Conservation (phyloP, 2,113 vertebrate species). For the Syngnathus floridae region DNA sequence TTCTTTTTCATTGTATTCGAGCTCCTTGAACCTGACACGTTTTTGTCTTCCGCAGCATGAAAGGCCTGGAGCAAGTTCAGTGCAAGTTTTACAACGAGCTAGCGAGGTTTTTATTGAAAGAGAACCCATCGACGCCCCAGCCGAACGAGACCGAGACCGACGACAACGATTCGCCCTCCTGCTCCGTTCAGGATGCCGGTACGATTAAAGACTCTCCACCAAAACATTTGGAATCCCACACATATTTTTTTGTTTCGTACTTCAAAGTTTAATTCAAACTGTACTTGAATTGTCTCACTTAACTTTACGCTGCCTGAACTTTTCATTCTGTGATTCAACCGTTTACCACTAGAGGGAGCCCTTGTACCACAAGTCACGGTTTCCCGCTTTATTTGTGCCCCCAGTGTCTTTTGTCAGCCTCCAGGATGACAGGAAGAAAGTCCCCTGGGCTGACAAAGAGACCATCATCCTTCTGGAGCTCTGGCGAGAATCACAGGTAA, state of each 20-base stretch:
- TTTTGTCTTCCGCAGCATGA: conserved; percentile 29
- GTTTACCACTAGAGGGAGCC: too few species aligned
- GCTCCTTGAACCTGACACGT: background rate
- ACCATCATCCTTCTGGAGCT: conserved; percentile 68
- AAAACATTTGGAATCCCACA: background rate
- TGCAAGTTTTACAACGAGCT: conserved; percentile 69
- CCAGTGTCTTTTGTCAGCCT: conserved; percentile 46
- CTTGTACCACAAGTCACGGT: too few species aligned
- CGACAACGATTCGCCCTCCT: conserved; percentile 36
- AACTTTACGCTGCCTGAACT: too few species aligned
- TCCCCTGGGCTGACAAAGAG: conserved; percentile 68
- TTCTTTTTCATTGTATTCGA: background rate
- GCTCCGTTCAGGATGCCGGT: conserved; percentile 50
- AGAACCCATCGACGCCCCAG: conserved; percentile 30
- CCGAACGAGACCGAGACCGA: conserved; percentile 36
- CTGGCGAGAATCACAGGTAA: conserved; percentile 64
- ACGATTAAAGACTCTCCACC: background rate
- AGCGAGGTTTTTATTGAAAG: conserved; percentile 57
- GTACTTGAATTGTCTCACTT: too few species aligned
- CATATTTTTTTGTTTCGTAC: too few species aligned
- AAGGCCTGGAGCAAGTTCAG: conserved; percentile 45
- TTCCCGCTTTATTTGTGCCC: background rate
- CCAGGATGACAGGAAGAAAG: conserved; percentile 65
- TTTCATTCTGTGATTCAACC: too few species aligned
- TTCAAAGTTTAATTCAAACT: too few species aligned